Evolutionary conservation across 2,113 vertebrate species (phyloP).

Genomic region (Picathartes gymnocephalus): DNA sequence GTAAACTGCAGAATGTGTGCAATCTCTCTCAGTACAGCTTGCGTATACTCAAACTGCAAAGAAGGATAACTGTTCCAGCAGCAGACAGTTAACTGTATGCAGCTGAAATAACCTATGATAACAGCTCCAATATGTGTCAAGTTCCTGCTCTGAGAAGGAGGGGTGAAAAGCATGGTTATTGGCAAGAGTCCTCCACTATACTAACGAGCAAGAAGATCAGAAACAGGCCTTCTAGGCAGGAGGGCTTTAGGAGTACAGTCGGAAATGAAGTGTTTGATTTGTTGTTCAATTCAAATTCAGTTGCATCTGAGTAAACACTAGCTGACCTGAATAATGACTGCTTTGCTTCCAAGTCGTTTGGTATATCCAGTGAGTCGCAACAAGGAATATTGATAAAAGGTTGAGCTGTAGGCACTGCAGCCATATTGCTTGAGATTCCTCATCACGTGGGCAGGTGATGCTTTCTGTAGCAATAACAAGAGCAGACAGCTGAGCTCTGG

Average conservation of each 20-base stretch:
- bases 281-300: neutral
- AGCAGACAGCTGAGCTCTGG: neutral
- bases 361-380: neutral
- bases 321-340: neutral
- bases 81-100: neutral
- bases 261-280: neutral
- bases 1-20: neutral
- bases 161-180: neutral
- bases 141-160: neutral
- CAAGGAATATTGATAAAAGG: neutral
- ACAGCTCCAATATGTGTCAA: slow-evolving; percentile 21
- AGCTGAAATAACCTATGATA: slow-evolving; percentile 36
- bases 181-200: neutral
- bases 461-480: neutral
- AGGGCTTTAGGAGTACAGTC: neutral
- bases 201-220: neutral
- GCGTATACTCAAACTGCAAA: neutral
- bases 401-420: neutral
- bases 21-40: neutral
- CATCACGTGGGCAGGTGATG: neutral
- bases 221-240: neutral
- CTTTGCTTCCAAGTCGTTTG: neutral
- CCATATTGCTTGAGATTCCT: neutral
- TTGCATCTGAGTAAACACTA: neutral
- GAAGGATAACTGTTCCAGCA: neutral